Base-by-base conservation (phyloP, 2,888 invertebrate species). In the Dasysyrphus albostriatus region DNA sequence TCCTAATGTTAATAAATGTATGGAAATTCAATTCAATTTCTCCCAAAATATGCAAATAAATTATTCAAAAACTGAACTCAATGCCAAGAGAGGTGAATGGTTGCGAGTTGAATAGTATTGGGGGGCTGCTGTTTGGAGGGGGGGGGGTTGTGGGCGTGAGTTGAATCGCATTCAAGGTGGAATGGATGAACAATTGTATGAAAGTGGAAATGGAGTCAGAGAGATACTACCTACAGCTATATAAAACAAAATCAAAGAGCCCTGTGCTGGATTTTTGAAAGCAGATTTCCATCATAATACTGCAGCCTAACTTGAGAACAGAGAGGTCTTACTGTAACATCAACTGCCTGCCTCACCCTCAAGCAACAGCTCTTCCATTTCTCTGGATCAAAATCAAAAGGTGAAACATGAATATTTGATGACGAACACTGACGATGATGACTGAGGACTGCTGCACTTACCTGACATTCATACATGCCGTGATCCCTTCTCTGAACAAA, bases 381-480 rank as follows among this genome's bases (percentile, higher is more conserved):
- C 34, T 34, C 16, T 12, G 19, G 16, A 34, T 51, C 51, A 16
- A 14, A 67, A 37, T 67, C 54, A 69, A 69, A 77, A 74, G n/a
- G 47, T 32, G 10, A 70, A 79, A 61, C 67, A 79, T 88, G 83
- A 88, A 88, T 88, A 83, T 80, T 83, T 88, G 54, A 88, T 80
- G 83, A 80, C 61, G 32, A 80, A 83, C 72, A 72, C 47, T 59
- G 44, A 49, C 2, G 24, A 73, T 12, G 2, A 14, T 2, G 14
- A n/a, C 56, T 12, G 16, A 34, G 34, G 56, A 56, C 49, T 49
- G 5, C 49, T 37, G 59, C 75, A 90, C 91, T 92, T 93, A 98
- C 98, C 96, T 98, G 98, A 93, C 98, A 98, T 93, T 97, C 97
- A 93, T 98, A 98, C 88, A 97, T 97, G 89, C 98, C 98, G 92